A percentile compares a stretch with the other conserved stretches of the same genome.
Conservation (phyloP, 2,888 invertebrate genomes). For the Tiphia femorata region DNA sequence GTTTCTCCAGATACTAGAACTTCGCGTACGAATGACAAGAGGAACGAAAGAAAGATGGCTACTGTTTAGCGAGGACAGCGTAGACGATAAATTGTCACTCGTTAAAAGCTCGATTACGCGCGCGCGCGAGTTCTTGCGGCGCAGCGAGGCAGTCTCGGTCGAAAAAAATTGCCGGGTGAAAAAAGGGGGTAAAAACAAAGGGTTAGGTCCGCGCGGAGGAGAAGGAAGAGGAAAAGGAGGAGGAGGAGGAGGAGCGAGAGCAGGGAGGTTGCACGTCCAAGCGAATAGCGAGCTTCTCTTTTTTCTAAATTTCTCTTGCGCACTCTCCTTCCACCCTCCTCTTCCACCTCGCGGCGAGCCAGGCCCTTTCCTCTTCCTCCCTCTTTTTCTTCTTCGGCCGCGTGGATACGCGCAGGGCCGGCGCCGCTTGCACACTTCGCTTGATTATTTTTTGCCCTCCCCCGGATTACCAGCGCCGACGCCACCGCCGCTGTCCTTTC, state of each 20-base stretch:
- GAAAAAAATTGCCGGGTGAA: constrained; percentile 19
- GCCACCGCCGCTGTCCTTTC: no score
- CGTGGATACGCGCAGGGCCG: not conserved
- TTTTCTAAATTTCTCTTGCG: no score
- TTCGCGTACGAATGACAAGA: no score
- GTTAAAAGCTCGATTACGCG: constrained; percentile 39
- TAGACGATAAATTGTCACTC: constrained; percentile 40
- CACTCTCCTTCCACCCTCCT: constrained; percentile 1
- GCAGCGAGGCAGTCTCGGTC: constrained; percentile 4
- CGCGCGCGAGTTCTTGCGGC: constrained; percentile 25
- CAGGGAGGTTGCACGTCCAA: constrained; percentile 6
- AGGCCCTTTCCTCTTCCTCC: not conserved
- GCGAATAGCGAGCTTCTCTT: no score
- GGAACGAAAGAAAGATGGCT: constrained; percentile 11
- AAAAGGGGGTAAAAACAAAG: constrained; percentile 22
- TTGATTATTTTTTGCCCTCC: no score
- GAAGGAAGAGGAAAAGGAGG: constrained; percentile 6
- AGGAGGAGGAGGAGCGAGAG: not conserved
- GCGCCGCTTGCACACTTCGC: no score
- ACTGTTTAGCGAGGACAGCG: constrained; percentile 19
- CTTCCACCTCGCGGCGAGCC: not conserved
- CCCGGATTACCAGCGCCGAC: no score
- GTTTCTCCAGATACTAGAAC: no score
- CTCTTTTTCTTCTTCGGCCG: not conserved
- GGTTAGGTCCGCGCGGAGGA: constrained; percentile 3